These are phyloP conservation scores for Stomorhina lunata DNA, from an alignment of 2,888 invertebrate genomes.

Conservation along the genomic window DNA sequence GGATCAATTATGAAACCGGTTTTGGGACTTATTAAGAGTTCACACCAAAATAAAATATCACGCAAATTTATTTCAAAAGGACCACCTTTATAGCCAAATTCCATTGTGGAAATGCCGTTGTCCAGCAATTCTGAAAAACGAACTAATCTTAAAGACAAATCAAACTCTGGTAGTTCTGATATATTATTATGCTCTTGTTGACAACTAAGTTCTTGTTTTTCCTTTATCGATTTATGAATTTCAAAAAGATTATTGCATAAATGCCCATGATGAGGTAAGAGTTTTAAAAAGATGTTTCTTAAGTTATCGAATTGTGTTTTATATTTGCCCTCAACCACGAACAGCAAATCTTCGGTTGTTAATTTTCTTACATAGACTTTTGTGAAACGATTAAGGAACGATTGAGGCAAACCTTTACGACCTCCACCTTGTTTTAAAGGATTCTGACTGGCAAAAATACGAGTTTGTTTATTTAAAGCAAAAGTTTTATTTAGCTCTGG, in stretches of 20 bases:
- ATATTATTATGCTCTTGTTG: background rate
- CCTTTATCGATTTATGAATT: conserved; percentile 42
- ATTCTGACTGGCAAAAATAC: conserved; percentile 98
- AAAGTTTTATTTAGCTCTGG: conserved; percentile 96
- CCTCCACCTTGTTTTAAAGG: conserved; percentile 97
- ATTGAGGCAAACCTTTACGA: conserved; percentile 95
- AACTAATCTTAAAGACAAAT: conserved; percentile 87
- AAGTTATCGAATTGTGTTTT: conserved; percentile 72
- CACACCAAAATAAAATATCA: conserved; percentile 96
- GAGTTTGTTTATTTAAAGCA: conserved; percentile 86
- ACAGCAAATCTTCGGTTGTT: conserved; percentile 83
- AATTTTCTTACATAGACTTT: conserved; percentile 88
- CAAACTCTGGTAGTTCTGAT: conserved; percentile 75
- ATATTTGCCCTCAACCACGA: conserved; percentile 77
- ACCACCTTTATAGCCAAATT: conserved; percentile 90
- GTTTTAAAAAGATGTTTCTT: conserved; percentile 67
- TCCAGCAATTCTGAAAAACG: conserved; percentile 87
- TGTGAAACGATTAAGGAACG: conserved; percentile 98
- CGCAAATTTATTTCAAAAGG: conserved; percentile 99
- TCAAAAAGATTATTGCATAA: conserved; percentile 69
- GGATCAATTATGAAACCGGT: conserved; percentile 73
- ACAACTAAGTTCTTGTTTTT: background rate
- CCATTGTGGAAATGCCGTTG: conserved; percentile 83
- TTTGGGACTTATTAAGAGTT: conserved; percentile 82
- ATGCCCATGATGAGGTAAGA: conserved; percentile 59